Conservation (phyloP, 2,113 vertebrate species). For the Tachuris rubrigastra region DNA sequence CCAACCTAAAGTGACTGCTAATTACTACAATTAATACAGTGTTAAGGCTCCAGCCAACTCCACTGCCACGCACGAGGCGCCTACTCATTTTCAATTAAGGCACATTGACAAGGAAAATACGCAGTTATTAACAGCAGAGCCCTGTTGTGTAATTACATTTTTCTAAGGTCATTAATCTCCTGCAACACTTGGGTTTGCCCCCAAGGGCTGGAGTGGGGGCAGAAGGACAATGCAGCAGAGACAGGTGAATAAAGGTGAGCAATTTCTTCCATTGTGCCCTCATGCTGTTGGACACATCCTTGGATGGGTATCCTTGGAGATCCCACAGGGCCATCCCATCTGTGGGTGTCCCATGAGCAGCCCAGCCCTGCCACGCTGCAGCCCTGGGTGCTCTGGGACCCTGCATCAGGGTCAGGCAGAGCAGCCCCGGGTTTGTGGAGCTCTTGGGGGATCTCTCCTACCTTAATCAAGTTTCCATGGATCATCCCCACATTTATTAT, state of each 20-base stretch:
- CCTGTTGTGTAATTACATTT: constrained; percentile 75
- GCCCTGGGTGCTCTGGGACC: neutral
- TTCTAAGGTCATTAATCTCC: constrained; percentile 69
- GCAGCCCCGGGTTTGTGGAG: accelerated
- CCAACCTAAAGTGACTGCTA: constrained; percentile 82
- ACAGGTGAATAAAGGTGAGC: neutral
- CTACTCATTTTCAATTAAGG: constrained; percentile 82
- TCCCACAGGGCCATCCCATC: accelerated
- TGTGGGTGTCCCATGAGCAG: neutral
- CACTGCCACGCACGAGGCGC: constrained; percentile 74
- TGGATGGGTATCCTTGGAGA: neutral
- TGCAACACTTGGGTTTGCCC: neutral
- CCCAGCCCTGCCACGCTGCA: neutral
- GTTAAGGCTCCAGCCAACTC: constrained; percentile 75
- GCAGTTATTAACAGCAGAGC: constrained; percentile 72
- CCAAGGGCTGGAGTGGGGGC: neutral
- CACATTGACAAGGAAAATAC: constrained; percentile 76
- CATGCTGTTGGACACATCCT: neutral
- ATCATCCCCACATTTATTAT: neutral
- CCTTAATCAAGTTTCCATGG: neutral
- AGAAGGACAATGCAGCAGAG: neutral
- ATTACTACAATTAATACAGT: constrained; percentile 84
- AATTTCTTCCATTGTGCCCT: accelerated
- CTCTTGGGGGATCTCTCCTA: neutral
- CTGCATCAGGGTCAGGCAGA: neutral